Conservation (phyloP, 2,888 invertebrate genomes). For the Linnaemya vulpina region DNA sequence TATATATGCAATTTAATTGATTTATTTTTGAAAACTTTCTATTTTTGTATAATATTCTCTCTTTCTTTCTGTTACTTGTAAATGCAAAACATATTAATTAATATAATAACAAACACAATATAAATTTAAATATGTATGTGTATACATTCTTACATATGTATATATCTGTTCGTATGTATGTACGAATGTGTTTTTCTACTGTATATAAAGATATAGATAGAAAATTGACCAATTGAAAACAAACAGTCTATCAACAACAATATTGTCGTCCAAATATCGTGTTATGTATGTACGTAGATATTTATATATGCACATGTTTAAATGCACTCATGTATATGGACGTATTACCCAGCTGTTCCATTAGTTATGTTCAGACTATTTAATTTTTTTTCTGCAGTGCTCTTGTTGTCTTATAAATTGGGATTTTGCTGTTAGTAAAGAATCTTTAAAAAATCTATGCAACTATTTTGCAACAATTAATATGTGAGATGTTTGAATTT, state of each 20-base stretch:
- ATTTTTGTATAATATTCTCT: not conserved
- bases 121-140: not conserved
- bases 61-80: slow-evolving; percentile 21
- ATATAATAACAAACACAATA: slow-evolving; percentile 14
- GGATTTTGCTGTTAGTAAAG: too few species aligned
- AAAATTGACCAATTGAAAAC: slow-evolving; percentile 66
- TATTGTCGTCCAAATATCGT: slow-evolving; percentile 12
- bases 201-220: slow-evolving; percentile 21
- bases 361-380: not conserved
- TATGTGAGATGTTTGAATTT: too few species aligned
- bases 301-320: not conserved
- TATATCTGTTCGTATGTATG: not conserved
- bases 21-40: not conserved
- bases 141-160: not conserved
- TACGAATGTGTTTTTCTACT: not conserved
- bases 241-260: slow-evolving; percentile 48
- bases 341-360: slow-evolving; percentile 17
- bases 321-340: not conserved
- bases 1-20: not conserved
- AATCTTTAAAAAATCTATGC: too few species aligned
- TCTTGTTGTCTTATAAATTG: not conserved
- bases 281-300: not conserved
- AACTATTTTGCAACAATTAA: too few species aligned
- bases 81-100: slow-evolving; percentile 8
- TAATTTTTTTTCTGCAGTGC: not conserved